phyloP scores from a whole-genome alignment of 2,797 vertebrate species.

The Tokudaia tokunoshimensis region DNA sequence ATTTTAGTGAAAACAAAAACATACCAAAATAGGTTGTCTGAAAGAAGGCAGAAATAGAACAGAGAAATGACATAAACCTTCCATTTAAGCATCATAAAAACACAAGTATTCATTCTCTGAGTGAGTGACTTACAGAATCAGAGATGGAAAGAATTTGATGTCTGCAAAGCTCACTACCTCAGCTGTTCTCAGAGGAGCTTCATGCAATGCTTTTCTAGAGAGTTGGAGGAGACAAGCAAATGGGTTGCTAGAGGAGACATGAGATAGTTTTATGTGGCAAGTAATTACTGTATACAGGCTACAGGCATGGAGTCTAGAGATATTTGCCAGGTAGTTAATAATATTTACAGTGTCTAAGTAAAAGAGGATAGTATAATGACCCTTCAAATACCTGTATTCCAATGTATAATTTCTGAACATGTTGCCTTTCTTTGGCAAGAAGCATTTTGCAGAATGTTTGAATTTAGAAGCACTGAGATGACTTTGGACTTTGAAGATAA shows the following conservation, averaged over 20 bases:
- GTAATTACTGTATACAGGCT: background rate
- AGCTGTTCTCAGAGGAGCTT: background rate
- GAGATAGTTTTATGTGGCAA: background rate
- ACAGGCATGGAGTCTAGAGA: background rate
- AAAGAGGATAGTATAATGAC: background rate
- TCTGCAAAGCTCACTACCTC: background rate
- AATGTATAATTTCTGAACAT: background rate
- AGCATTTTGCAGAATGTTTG: background rate
- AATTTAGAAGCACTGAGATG: background rate
- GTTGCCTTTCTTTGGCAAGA: background rate
- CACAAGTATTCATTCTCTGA: constrained; percentile 18
- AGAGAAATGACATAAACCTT: background rate
- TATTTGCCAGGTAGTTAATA: background rate
- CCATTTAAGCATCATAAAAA: constrained; percentile 18
- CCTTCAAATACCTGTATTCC: background rate
- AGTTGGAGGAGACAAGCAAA: background rate
- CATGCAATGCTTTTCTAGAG: background rate
- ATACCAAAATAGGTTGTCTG: background rate
- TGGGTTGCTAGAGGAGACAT: background rate
- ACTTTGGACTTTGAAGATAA: background rate
- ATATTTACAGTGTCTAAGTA: background rate
- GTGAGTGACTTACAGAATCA: background rate
- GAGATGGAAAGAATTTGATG: background rate
- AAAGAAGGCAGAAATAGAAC: background rate
- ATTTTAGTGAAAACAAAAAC: background rate